Conservation (phyloP, 1,140 invertebrate species). For the Drosophila willistoni region DNA sequence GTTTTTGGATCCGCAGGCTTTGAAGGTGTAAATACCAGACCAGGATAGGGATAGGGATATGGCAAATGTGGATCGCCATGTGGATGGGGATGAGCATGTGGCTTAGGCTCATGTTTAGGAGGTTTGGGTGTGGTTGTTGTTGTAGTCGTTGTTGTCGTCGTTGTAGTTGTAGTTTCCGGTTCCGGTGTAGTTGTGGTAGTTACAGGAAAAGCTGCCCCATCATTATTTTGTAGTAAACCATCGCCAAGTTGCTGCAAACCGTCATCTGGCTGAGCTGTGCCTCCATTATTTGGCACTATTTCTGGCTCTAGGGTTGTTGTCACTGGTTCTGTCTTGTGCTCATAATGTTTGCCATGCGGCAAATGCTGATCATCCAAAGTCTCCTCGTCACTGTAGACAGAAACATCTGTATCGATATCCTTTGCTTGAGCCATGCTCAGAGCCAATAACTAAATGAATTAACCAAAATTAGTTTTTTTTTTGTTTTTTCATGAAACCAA, state of each 20-base stretch:
- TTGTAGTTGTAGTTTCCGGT: constrained; percentile 46
- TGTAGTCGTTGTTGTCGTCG: constrained; percentile 42
- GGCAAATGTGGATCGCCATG: constrained; percentile 1
- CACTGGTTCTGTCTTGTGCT: constrained; percentile 25
- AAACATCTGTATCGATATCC: constrained; percentile 31
- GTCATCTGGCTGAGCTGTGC: constrained; percentile 25
- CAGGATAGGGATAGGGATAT: constrained; percentile 19
- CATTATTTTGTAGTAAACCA: constrained; percentile 14
- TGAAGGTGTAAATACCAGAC: background rate
- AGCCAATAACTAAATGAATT: constrained; percentile 42
- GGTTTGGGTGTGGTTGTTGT: constrained; percentile 36
- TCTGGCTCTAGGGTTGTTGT: constrained; percentile 36
- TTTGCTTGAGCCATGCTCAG: constrained; percentile 28
- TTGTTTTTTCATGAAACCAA: background rate
- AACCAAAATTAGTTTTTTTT: background rate
- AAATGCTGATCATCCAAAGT: constrained; percentile 36
- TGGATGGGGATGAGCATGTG: constrained; percentile 14
- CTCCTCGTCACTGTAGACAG: constrained; percentile 39
- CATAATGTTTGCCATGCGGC: constrained; percentile 3
- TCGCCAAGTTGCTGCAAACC: constrained; percentile 35
- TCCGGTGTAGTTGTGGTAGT: constrained; percentile 42
- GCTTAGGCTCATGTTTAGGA: constrained; percentile 30
- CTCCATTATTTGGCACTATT: constrained; percentile 17
- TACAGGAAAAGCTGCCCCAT: constrained; percentile 23
- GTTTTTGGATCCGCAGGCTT: constrained; percentile 2